A percentile compares a stretch with the other conserved stretches of the same genome.
phyloP scores from a whole-genome alignment of 2,113 vertebrate species.

The Ptychochromis oligacanthus region DNA sequence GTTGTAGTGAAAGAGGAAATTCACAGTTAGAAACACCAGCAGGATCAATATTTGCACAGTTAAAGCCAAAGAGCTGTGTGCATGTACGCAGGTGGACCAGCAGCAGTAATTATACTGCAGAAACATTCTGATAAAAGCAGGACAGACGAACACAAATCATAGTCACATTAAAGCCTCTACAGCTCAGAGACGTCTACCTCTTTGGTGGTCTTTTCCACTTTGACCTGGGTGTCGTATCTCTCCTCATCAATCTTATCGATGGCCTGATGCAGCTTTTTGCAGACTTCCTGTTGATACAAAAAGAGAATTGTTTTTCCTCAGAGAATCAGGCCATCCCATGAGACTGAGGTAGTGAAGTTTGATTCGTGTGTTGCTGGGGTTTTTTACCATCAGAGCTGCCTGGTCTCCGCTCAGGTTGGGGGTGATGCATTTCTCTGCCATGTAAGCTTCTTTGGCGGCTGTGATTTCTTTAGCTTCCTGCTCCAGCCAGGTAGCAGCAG shows the following conservation, averaged over 20 bases:
- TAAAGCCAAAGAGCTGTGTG: no score
- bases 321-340: background rate
- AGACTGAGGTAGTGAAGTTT: background rate
- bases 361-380: background rate
- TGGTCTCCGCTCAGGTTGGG: slow-evolving; percentile 65
- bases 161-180: background rate
- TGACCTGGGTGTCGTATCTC: slow-evolving; percentile 88
- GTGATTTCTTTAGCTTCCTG: slow-evolving; percentile 81
- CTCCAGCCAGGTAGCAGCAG: slow-evolving; percentile 82
- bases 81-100: no score
- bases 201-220: slow-evolving; percentile 86
- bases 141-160: background rate
- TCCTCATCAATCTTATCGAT: slow-evolving; percentile 91
- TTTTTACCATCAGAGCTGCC: slow-evolving; percentile 48
- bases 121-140: background rate
- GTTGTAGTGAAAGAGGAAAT: no score
- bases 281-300: slow-evolving; percentile 82
- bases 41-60: background rate
- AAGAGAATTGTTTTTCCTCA: background rate
- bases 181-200: slow-evolving; percentile 80
- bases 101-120: background rate
- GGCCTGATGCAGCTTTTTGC: slow-evolving; percentile 86
- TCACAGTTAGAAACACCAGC: no score
- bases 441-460: slow-evolving; percentile 83
- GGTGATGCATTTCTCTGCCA: slow-evolving; percentile 81